Conservation (phyloP, 2,113 vertebrate species). For the Campylomormyrus numenius region DNA sequence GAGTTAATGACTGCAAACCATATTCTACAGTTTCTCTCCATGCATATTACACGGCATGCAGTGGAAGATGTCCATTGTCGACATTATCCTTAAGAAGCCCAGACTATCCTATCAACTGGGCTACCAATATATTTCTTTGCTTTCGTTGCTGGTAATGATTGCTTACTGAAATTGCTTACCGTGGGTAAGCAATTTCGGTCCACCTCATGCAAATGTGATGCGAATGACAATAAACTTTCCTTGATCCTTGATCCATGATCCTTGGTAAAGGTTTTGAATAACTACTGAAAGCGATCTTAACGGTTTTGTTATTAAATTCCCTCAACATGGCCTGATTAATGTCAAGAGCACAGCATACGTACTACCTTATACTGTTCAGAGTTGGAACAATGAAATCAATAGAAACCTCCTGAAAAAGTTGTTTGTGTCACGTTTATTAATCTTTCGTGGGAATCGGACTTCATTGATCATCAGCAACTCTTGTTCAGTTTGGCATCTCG, state of each 20-base stretch:
- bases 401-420: neutral
- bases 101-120: neutral
- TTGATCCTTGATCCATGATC: too few relatives aligned
- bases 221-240: too few relatives aligned
- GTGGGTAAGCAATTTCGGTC: too few relatives aligned
- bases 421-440: neutral
- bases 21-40: neutral
- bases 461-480: neutral
- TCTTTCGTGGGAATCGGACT: neutral
- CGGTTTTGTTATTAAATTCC: neutral
- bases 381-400: neutral
- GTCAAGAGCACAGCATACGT: neutral
- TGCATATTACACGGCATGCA: neutral
- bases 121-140: neutral
- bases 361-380: neutral
- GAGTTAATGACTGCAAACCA: neutral
- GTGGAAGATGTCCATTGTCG: neutral
- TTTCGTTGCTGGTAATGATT: neutral
- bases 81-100: neutral
- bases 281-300: neutral
- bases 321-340: neutral
- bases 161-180: too few relatives aligned
- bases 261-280: neutral
- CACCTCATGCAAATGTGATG: too few relatives aligned
- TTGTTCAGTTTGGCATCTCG: neutral